These are phyloP conservation scores for Saxidomus purpurata DNA, from an alignment of 1,140 invertebrate genomes.

Conservation along the genomic window DNA sequence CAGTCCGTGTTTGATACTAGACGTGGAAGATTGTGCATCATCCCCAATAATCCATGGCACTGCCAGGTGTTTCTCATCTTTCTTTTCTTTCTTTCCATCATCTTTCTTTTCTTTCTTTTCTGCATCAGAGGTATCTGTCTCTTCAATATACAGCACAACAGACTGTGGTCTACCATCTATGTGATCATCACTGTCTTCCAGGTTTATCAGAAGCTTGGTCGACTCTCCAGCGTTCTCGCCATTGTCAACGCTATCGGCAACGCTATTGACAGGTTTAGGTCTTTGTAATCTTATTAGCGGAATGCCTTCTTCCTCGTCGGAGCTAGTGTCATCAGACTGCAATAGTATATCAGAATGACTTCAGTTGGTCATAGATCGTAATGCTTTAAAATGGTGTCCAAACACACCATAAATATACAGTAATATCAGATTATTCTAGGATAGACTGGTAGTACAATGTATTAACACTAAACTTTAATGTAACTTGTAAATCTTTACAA, in stretches of 20 bases:
- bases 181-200: not conserved
- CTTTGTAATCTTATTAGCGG: too few species aligned
- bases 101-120: too few species aligned
- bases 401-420: too few species aligned
- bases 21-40: not conserved
- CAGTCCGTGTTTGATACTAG: constrained; percentile 13
- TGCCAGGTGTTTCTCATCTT: constrained; percentile 28
- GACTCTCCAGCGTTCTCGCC: constrained; percentile 35
- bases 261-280: too few species aligned
- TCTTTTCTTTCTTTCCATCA: not conserved
- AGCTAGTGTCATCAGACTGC: constrained; percentile 40
- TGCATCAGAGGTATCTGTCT: too few species aligned
- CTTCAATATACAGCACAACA: not conserved
- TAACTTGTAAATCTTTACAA: too few species aligned
- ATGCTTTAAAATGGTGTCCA: too few species aligned
- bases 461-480: too few species aligned
- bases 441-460: too few species aligned
- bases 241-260: constrained; percentile 4
- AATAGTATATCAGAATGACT: not conserved
- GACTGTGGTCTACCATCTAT: not conserved
- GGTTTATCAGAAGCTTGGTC: constrained; percentile 9
- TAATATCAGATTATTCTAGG: too few species aligned
- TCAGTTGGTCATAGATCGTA: too few species aligned
- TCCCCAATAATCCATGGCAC: constrained; percentile 58
- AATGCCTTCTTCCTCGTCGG: constrained; percentile 23